Conservation (phyloP, 2,888 invertebrate species). For the Blera fallax region DNA sequence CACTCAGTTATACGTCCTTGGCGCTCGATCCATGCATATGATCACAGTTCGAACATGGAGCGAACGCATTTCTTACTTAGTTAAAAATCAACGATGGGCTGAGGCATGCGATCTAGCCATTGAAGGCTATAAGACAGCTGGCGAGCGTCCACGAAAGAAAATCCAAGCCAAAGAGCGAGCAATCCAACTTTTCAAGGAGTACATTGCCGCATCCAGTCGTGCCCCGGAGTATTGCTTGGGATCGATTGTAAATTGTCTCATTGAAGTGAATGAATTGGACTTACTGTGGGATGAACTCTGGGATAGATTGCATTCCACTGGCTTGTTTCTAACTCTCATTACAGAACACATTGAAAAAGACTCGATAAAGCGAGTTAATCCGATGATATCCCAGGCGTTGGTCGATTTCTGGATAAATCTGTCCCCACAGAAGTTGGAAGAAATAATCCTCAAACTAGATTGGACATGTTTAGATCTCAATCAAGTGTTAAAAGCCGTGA, state of each 20-base stretch:
- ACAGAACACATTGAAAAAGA: slow-evolving; percentile 88
- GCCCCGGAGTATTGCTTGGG: slow-evolving; percentile 81
- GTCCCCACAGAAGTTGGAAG: slow-evolving; percentile 86
- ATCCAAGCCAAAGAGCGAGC: slow-evolving; percentile 81
- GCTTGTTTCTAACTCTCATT: slow-evolving; percentile 86
- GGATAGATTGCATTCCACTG: slow-evolving; percentile 83
- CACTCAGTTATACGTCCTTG: slow-evolving; percentile 87
- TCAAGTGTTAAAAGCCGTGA: slow-evolving; percentile 83
- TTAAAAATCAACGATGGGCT: slow-evolving; percentile 84
- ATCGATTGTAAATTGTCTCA: slow-evolving; percentile 79
- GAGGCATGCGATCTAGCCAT: slow-evolving; percentile 84
- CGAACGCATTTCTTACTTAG: slow-evolving; percentile 86
- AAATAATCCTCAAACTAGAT: slow-evolving; percentile 87
- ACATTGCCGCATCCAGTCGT: slow-evolving; percentile 80
- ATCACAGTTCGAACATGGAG: slow-evolving; percentile 86
- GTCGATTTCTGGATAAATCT: slow-evolving; percentile 86
- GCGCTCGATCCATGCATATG: slow-evolving; percentile 85
- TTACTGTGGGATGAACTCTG: slow-evolving; percentile 86
- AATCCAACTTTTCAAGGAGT: slow-evolving; percentile 82
- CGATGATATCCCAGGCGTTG: slow-evolving; percentile 88
- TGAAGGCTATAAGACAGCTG: slow-evolving; percentile 81
- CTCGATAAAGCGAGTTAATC: slow-evolving; percentile 85
- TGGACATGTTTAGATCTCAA: slow-evolving; percentile 90
- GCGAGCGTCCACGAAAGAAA: slow-evolving; percentile 80
- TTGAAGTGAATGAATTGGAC: slow-evolving; percentile 81